Percentiles rank a stretch among this genome's conserved stretches.
Conservation (phyloP, 1,140 invertebrate genomes). For the Saccostrea echinata region DNA sequence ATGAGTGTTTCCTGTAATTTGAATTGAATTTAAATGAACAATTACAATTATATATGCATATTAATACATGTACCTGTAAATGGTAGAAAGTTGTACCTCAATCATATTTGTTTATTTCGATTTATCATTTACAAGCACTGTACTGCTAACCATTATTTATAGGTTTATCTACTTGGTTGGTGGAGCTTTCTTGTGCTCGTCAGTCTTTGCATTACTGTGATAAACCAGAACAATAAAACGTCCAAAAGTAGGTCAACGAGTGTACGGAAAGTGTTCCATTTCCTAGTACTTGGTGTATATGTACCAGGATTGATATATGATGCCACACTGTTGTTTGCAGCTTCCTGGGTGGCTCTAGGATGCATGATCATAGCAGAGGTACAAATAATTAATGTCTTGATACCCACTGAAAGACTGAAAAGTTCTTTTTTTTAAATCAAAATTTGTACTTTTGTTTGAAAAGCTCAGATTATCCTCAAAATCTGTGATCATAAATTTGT, state of each 20-base stretch:
- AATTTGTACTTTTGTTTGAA: no score
- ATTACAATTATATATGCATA: no score
- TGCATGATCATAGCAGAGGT: constrained; percentile 13
- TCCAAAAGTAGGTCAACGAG: neutral
- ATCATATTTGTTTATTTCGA: no score
- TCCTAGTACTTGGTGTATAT: neutral
- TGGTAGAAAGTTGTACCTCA: no score
- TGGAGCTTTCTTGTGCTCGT: neutral
- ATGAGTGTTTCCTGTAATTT: no score
- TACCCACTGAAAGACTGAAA: no score
- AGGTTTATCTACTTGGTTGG: neutral
- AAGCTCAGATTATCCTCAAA: no score
- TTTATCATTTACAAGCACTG: no score
- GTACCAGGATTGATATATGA: neutral
- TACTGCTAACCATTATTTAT: neutral
- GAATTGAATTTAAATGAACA: no score
- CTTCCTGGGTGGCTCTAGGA: constrained; percentile 17
- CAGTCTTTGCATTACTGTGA: neutral
- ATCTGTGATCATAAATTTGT: no score
- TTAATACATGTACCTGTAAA: no score
- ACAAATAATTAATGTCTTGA: neutral
- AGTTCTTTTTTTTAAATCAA: no score
- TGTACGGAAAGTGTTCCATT: neutral
- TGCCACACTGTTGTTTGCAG: neutral
- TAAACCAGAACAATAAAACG: neutral